phyloP scores from a whole-genome alignment of 2,888 invertebrate genomes.

The Apoda limacodes region DNA sequence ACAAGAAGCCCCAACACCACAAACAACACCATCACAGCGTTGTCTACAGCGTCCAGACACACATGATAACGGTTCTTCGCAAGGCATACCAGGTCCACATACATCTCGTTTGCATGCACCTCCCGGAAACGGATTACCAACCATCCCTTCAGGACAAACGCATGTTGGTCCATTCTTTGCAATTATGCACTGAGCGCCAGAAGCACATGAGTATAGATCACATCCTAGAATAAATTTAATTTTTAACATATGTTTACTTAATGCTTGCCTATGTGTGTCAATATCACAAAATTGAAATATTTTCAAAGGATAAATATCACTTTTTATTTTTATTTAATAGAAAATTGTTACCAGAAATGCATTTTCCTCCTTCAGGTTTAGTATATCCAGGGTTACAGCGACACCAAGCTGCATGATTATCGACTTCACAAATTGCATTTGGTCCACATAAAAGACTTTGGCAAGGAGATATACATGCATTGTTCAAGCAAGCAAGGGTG shows the following conservation, averaged over 20 bases:
- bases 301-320: no score
- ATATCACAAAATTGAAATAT: no score
- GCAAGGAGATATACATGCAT: conserved; percentile 86
- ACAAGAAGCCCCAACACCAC: conserved; percentile 90
- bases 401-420: conserved; percentile 90
- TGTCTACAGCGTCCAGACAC: conserved; percentile 90
- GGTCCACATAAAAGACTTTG: conserved; percentile 81
- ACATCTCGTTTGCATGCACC: conserved; percentile 86
- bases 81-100: conserved; percentile 82
- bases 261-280: no score
- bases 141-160: conserved; percentile 86
- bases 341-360: conserved; percentile 86
- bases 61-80: conserved; percentile 83
- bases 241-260: conserved; percentile 1
- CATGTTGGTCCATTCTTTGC: conserved; percentile 88
- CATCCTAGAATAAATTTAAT: conserved; percentile 69
- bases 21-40: conserved; percentile 86
- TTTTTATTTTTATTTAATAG: no score
- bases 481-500: conserved; percentile 82
- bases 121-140: conserved; percentile 93
- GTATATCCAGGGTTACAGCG: conserved; percentile 86
- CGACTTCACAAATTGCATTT: conserved; percentile 89
- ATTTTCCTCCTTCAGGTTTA: conserved; percentile 83
- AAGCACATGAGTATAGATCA: conserved; percentile 81
- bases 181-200: conserved; percentile 87